Conservation (phyloP, 2,797 vertebrate genomes). For the Mus spretus region DNA sequence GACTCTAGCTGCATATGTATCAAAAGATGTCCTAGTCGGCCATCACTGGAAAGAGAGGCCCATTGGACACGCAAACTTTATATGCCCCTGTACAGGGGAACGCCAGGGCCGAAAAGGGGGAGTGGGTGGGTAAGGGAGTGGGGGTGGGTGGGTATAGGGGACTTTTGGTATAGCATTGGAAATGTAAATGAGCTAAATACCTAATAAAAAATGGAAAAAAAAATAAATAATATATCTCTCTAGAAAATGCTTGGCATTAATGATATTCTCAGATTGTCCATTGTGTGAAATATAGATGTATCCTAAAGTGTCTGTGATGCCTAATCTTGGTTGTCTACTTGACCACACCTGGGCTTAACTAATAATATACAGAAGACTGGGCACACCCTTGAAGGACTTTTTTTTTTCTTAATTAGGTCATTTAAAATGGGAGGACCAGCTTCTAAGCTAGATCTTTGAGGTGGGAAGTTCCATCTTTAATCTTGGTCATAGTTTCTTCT, state of each 20-base stretch:
- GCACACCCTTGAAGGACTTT: background rate
- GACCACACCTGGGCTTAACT: background rate
- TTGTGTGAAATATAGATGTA: slow-evolving; percentile 28
- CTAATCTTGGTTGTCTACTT: background rate
- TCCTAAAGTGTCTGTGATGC: background rate
- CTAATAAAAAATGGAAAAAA: no score
- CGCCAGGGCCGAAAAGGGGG: no score
- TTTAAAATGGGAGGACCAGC: background rate
- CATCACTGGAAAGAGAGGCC: no score
- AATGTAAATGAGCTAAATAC: no score
- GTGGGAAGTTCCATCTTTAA: background rate
- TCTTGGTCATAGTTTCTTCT: background rate
- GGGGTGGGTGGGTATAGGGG: no score
- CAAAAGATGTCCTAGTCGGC: no score
- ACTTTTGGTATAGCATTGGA: no score
- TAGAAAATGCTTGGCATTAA: slow-evolving; percentile 8
- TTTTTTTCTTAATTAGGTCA: background rate
- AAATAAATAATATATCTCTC: slow-evolving; percentile 58
- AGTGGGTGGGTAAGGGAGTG: no score
- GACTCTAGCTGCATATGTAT: no score
- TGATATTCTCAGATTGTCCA: slow-evolving; percentile 14
- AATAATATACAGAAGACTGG: background rate
- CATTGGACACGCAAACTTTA: no score
- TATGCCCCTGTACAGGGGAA: no score
- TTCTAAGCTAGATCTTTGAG: background rate